These are phyloP conservation scores for Corynorhinus townsendii DNA, from an alignment of 2,113 vertebrate genomes.

Conservation along the genomic window DNA sequence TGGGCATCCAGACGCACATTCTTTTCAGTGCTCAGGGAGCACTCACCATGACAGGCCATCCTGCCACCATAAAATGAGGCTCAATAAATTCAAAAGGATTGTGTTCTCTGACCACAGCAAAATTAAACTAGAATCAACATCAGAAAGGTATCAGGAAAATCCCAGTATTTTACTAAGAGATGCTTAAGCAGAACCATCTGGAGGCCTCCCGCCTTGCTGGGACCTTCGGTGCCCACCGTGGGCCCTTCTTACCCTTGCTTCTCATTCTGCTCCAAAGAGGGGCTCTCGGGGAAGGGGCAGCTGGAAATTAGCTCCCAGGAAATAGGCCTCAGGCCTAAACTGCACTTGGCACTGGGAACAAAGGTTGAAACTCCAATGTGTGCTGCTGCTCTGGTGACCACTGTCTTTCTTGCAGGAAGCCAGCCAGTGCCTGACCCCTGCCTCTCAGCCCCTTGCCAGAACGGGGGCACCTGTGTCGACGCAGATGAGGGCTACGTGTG, in stretches of 20 bases:
- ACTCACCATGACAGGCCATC: neutral
- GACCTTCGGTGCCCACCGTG: rapidly evolving
- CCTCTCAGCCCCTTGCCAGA: constrained; percentile 81
- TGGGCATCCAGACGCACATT: rapidly evolving
- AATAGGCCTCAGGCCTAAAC: neutral
- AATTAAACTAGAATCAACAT: neutral
- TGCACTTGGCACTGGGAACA: neutral
- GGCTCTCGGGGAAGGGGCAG: neutral
- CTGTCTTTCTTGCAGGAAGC: constrained; percentile 67
- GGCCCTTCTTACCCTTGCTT: neutral
- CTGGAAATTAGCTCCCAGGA: neutral
- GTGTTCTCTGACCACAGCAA: neutral
- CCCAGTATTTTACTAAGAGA: rapidly evolving
- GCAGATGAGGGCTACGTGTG: constrained; percentile 84
- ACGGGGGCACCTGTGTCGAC: constrained; percentile 80
- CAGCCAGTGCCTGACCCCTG: constrained; percentile 40
- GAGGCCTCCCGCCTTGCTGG: neutral
- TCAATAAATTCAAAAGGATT: neutral
- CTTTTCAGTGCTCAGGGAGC: neutral
- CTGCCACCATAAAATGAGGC: too few species aligned
- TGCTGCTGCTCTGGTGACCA: neutral
- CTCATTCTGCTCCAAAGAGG: neutral
- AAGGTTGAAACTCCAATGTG: neutral
- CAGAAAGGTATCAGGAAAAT: neutral
- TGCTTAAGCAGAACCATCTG: rapidly evolving